These are phyloP conservation scores for Montipora capitata DNA, from an alignment of 92 coral and sea anemone species.

Conservation along the genomic window DNA sequence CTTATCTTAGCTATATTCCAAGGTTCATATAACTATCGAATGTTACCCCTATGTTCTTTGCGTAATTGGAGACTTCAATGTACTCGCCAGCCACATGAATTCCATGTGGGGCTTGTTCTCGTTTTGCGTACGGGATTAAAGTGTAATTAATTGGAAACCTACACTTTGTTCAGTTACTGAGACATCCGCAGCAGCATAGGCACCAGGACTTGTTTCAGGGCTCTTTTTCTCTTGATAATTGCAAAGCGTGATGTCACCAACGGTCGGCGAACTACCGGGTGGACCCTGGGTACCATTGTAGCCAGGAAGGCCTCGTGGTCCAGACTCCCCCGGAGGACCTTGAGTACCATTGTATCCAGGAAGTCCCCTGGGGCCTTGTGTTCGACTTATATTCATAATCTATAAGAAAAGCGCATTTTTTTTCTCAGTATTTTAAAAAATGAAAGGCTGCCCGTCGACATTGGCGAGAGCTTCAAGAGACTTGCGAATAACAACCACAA, in stretches of 20 bases:
- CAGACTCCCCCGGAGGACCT: conserved; percentile 9
- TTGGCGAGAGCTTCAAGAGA: no score
- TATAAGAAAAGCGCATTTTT: neutral
- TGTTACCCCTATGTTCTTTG: no score
- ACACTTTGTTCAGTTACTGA: neutral
- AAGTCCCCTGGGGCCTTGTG: neutral
- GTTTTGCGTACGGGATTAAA: no score
- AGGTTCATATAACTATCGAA: no score
- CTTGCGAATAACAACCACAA: no score
- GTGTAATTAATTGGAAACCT: neutral
- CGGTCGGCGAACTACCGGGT: neutral
- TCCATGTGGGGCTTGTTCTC: no score
- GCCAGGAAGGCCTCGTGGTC: neutral
- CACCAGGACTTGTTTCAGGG: neutral
- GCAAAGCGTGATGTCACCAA: neutral
- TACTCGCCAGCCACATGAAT: no score
- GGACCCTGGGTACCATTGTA: neutral
- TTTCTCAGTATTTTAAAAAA: neutral
- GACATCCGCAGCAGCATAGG: neutral
- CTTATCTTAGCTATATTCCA: no score
- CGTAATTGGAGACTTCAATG: no score
- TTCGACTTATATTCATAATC: neutral
- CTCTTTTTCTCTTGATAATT: neutral
- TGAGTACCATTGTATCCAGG: conserved; percentile 41
- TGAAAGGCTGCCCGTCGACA: no score